These are phyloP conservation scores for Neoaliturus tenellus DNA, from an alignment of 2,888 invertebrate genomes.

Conservation along the genomic window DNA sequence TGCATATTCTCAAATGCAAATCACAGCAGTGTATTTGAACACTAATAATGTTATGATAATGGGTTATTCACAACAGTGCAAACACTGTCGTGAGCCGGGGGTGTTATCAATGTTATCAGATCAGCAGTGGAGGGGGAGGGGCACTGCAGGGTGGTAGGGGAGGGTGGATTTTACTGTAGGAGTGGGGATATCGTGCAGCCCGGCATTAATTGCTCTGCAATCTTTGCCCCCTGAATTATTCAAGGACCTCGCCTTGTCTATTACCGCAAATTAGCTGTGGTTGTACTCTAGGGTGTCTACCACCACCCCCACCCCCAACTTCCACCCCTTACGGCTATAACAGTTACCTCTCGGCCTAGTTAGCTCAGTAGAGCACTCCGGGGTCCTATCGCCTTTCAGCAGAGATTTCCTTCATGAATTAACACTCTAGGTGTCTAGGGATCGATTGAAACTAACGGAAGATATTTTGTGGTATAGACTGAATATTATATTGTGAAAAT, in stretches of 20 bases:
- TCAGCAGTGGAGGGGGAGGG: not conserved
- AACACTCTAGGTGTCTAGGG: not conserved
- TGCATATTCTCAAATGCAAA: no score
- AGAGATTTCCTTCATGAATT: not conserved
- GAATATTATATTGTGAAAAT: no score
- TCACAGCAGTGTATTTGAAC: not conserved
- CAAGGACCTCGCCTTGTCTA: constrained; percentile 34
- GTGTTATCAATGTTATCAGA: constrained; percentile 20
- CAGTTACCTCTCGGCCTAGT: constrained; percentile 21
- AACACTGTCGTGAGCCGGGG: not conserved
- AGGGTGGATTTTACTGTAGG: not conserved
- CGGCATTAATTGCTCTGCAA: constrained; percentile 28
- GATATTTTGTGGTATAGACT: no score
- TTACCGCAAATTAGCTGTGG: constrained; percentile 41
- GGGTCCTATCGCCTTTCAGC: not conserved
- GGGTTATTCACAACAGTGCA: not conserved
- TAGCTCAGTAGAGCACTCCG: not conserved
- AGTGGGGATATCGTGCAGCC: constrained; percentile 23
- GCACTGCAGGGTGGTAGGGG: not conserved
- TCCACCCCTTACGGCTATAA: not conserved
- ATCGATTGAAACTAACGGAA: not conserved
- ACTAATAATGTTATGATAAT: not conserved
- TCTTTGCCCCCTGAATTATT: constrained; percentile 43
- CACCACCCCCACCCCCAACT: not conserved
- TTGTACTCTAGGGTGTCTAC: not conserved